Evolutionary conservation across 1,140 invertebrate genomes (phyloP), one percentile per base, ranked within the genome.

Genomic region (Brachystomella parvula): DNA sequence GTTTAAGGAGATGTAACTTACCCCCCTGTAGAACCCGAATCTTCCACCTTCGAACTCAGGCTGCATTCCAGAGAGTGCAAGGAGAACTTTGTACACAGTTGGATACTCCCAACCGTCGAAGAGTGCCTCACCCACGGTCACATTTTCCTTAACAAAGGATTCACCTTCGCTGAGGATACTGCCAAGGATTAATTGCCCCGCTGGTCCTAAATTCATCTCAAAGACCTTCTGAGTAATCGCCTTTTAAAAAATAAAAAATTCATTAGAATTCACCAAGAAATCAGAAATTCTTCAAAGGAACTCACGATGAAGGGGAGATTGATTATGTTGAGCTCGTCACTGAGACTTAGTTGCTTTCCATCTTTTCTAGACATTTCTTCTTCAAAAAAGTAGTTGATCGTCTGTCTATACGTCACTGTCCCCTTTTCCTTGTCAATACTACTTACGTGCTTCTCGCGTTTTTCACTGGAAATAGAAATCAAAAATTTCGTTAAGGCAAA

Each of bases 261-360:
- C 24, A 21, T 17, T 56, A 17, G 49, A 12, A 26, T 6, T 24
- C 24, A 56, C 9, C 24, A 6, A 12, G 24, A 56, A 17, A 6
- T 12, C 24, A 56, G 24, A 21, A 17, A 6, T 6, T 56, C 24
- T 19, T 56, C 6, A 24, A 12, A 19, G 15, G 9, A 56, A 56
- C 64, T 44, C 61, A 61, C 57, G 15, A 61, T 21, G 24, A 60
- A 59, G 12, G 63, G 63, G 17, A 47, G 61, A 29, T 65, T 65
- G n/a, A 65, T n/a, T 6, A 65, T 24, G 33, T 57, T 65, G 31
- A 58, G 3, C 2, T 6, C 2, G 2, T 39, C 24, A 29, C 17
- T 26, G 17, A 47, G 60, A 28, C 30, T 26, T 6, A 62, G 26
- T 62, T 64, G 49, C 12, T 15, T 26, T 6, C 21, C 21, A 31